These are phyloP conservation scores for Distichodus sexfasciatus DNA, from an alignment of 2,797 vertebrate species.

Conservation along the genomic window DNA sequence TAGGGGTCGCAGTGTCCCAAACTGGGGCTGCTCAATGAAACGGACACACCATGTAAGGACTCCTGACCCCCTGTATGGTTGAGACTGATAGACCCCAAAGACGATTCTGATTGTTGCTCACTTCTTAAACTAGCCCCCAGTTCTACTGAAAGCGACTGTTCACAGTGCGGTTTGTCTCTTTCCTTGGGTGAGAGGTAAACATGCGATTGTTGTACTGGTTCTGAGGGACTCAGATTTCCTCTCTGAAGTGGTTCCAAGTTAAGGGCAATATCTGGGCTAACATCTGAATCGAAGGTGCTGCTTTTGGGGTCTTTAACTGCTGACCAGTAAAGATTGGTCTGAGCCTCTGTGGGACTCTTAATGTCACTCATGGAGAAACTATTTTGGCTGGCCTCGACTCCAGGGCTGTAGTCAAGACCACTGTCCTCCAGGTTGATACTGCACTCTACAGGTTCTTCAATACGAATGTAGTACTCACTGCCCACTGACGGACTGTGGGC, in stretches of 20 bases:
- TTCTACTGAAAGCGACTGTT: constrained; percentile 58
- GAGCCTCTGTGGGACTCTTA: constrained; percentile 45
- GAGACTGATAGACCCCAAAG: constrained; percentile 29
- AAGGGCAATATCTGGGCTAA: constrained; percentile 74
- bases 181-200: constrained; percentile 60
- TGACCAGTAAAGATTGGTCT: constrained; percentile 72
- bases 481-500: constrained; percentile 90
- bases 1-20: constrained; percentile 76
- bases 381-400: constrained; percentile 59
- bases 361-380: constrained; percentile 58
- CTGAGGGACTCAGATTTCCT: constrained; percentile 46
- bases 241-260: constrained; percentile 81
- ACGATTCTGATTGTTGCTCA: constrained; percentile 36
- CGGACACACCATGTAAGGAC: constrained; percentile 73
- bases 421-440: constrained; percentile 81
- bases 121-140: constrained; percentile 48
- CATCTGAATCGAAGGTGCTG: constrained; percentile 70
- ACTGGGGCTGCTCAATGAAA: constrained; percentile 72
- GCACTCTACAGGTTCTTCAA: constrained; percentile 85
- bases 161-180: constrained; percentile 49
- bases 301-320: constrained; percentile 60
- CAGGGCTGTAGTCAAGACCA: constrained; percentile 74
- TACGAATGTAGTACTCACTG: constrained; percentile 95
- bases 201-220: constrained; percentile 56
- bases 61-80: constrained; percentile 25